These are phyloP conservation scores for Todiramphus chloris DNA, from an alignment of 2,113 vertebrate species.

Conservation along the genomic window DNA sequence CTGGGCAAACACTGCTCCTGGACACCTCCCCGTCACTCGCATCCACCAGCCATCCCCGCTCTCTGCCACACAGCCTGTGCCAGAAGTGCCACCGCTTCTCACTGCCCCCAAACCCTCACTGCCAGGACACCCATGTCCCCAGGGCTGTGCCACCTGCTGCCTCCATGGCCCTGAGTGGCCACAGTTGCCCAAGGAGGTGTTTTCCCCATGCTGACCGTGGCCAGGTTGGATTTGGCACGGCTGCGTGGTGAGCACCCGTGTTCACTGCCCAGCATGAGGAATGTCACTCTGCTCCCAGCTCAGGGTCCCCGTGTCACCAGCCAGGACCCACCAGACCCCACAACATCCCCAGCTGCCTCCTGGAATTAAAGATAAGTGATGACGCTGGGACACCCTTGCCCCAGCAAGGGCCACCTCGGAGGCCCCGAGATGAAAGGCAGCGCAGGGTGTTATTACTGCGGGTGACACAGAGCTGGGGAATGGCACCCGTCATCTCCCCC, in stretches of 20 bases:
- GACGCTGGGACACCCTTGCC: accelerated
- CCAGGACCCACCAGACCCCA: background rate
- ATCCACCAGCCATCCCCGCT: background rate
- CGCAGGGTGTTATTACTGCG: background rate
- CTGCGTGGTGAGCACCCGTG: accelerated
- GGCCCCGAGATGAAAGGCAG: slow-evolving; percentile 37
- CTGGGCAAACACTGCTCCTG: background rate
- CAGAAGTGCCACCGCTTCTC: background rate
- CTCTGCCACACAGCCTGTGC: accelerated
- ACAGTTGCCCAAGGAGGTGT: background rate
- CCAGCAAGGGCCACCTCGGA: background rate
- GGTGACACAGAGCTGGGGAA: slow-evolving; percentile 52
- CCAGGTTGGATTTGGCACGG: background rate
- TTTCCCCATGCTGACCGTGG: background rate
- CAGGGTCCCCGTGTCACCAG: accelerated
- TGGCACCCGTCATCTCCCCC: background rate
- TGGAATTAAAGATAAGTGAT: background rate
- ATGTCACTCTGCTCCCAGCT: background rate
- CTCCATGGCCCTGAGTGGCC: accelerated
- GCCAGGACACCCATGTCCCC: background rate
- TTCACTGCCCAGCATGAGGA: background rate
- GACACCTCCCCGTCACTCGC: background rate
- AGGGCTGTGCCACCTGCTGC: background rate
- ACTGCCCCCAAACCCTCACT: background rate
- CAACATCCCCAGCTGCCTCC: background rate